Percentiles rank a stretch among this genome's conserved stretches.
Conservation (phyloP, 2,113 vertebrate species). For the Poecilia latipinna region DNA sequence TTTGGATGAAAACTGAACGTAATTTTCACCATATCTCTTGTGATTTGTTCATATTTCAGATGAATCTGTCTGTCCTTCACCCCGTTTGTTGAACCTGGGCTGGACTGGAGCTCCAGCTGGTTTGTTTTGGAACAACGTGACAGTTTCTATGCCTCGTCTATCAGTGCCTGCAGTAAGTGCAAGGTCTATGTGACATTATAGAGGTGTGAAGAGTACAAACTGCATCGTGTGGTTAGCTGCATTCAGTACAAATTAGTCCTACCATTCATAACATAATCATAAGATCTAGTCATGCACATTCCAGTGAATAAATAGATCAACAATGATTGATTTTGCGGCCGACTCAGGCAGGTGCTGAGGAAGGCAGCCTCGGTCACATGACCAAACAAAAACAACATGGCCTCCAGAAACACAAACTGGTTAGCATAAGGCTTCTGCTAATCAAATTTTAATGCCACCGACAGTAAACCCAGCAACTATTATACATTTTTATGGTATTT, state of each 20-base stretch:
- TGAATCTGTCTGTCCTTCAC: slow-evolving; percentile 20
- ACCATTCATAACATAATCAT: background rate
- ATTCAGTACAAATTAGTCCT: background rate
- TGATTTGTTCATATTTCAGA: slow-evolving; percentile 1
- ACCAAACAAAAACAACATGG: too few species aligned
- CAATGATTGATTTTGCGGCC: background rate
- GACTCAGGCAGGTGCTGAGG: background rate
- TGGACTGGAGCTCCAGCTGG: background rate
- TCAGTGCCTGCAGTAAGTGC: slow-evolving; percentile 30
- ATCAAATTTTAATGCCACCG: too few species aligned
- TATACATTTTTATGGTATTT: too few species aligned
- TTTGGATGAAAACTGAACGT: background rate
- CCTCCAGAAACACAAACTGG: too few species aligned
- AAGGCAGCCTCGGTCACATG: too few species aligned
- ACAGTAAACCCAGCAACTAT: too few species aligned
- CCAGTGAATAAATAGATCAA: background rate
- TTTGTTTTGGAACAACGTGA: slow-evolving; percentile 41
- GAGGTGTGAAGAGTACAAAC: slow-evolving; percentile 31
- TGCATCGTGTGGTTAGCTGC: background rate
- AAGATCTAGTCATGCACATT: background rate
- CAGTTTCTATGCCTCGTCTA: slow-evolving; percentile 30
- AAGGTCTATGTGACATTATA: slow-evolving; percentile 31
- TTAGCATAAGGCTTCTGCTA: too few species aligned
- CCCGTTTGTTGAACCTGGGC: background rate
- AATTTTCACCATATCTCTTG: background rate